Base-by-base conservation (phyloP, 2,888 invertebrate species). In the Sarcophaga subvicina region DNA sequence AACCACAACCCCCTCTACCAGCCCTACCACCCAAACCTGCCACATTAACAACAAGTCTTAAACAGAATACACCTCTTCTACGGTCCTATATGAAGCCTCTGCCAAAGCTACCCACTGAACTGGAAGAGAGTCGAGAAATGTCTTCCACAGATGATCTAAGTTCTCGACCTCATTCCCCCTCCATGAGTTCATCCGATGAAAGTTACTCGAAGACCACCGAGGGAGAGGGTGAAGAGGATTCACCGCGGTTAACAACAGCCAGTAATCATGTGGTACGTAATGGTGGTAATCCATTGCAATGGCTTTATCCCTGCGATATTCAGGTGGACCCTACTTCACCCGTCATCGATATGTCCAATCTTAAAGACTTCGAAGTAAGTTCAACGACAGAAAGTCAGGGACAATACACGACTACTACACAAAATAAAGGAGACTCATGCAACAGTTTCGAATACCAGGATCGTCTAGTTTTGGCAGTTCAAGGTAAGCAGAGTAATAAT, bases 131-230 rank as follows among this genome's bases (percentile, higher is more conserved):
- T 75, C 92, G 93, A 10, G 93, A 93, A 88, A 92, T 93, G 92
- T 97, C 97, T 8, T 97, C 97, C 3, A 97, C 97, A 1, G 97
- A 97, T 91, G 97, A 97, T 92, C 95, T 97, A 45, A 97, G 97
- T 90, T 97, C 97, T 0, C 94, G 97, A 12, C 97, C 97, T 77
- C 96, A 97, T 90, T 97, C 97, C 10, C 97, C 97, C 0, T 97
- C 96, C 91, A 96, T 97, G 88, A 97, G 96, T 92, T 97, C 97
- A 79, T 97, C 97, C 0, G 97, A 97, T 91, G 97, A 97, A 93
- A 97, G 97, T 93, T 97, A 96, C 91, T 96, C 97, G 64, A 95
- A 97, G 89, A 97, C 97, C 5, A 97, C 97, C 0, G 96, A 96
- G 90, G 97, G 95, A 49, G 95, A 95, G 88, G 95, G 91, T 72